Percentiles rank a stretch among this genome's conserved stretches.
Conservation (phyloP, 2,113 vertebrate genomes). For the Thalassoma bifasciatum region DNA sequence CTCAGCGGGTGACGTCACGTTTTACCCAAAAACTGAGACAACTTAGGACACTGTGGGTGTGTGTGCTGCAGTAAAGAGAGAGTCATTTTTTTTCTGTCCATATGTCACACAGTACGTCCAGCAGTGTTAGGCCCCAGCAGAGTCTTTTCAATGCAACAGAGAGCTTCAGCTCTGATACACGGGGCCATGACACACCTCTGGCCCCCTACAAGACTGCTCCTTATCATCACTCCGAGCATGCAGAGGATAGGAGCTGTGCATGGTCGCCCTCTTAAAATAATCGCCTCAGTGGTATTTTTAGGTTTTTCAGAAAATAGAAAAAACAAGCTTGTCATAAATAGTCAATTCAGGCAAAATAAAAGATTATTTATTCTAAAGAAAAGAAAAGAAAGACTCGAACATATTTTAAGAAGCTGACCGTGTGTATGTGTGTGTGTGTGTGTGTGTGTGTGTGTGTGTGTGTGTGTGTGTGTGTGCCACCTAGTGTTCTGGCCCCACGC, state of each 20-base stretch:
- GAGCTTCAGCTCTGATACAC: no score
- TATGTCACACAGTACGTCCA: background rate
- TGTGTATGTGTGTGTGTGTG: background rate
- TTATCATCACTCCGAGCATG: background rate
- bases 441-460: no score
- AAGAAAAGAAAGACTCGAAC: no score
- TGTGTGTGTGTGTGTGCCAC: conserved; percentile 5
- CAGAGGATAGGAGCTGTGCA: background rate
- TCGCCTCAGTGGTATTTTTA: no score
- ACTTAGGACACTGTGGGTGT: background rate
- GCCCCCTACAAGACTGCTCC: background rate
- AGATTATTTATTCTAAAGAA: no score
- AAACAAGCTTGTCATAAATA: no score
- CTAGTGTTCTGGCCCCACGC: conserved; percentile 65
- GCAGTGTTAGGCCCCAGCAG: background rate
- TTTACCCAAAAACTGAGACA: conserved; percentile 6
- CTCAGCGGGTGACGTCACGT: conserved; percentile 39
- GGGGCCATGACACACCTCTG: background rate
- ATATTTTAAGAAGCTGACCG: no score
- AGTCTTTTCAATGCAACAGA: background rate
- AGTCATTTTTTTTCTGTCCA: background rate
- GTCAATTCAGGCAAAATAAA: no score
- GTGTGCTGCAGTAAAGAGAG: background rate
- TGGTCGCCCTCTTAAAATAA: no score
- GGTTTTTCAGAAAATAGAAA: no score